Evolutionary conservation across 53 echinoderm and acorn worm species (phyloP).

Genomic region (Pentamera pediparva): DNA sequence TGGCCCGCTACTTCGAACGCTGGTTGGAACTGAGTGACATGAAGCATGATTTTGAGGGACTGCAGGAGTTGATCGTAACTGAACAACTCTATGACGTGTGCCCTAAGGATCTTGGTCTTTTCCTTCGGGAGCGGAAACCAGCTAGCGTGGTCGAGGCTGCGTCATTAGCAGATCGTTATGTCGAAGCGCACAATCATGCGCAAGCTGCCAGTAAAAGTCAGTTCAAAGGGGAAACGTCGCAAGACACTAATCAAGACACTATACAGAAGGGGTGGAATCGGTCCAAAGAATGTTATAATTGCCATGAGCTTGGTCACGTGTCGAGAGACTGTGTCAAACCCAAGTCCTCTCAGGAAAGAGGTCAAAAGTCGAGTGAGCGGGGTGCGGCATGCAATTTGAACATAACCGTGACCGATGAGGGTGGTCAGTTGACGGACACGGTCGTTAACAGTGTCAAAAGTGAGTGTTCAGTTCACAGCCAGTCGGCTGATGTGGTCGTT

Average conservation of each 20-base stretch:
- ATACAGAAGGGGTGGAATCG: neutral
- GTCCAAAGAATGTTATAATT: conserved; percentile 10
- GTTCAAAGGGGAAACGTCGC: too few species aligned
- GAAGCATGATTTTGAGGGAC: neutral
- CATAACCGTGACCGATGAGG: too few species aligned
- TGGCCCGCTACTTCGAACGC: conserved; percentile 26
- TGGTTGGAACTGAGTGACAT: conserved; percentile 52
- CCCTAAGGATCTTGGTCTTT: conserved; percentile 38
- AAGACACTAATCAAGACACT: too few species aligned
- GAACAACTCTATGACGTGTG: conserved; percentile 52
- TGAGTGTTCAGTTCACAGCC: neutral
- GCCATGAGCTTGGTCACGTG: conserved; percentile 2
- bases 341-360: neutral
- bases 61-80: conserved; percentile 35
- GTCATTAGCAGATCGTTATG: conserved; percentile 45
- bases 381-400: too few species aligned
- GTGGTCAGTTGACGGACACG: too few species aligned
- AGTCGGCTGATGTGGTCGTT: neutral
- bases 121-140: conserved; percentile 54
- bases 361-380: too few species aligned
- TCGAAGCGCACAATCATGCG: conserved; percentile 41
- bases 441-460: too few species aligned
- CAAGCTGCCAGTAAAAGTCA: neutral
- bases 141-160: conserved; percentile 17
- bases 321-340: neutral